A percentile compares a stretch with the other conserved stretches of the same genome.
These are phyloP conservation scores for Toxonevra muliebris DNA, from an alignment of 2,888 invertebrate species.

Conservation along the genomic window DNA sequence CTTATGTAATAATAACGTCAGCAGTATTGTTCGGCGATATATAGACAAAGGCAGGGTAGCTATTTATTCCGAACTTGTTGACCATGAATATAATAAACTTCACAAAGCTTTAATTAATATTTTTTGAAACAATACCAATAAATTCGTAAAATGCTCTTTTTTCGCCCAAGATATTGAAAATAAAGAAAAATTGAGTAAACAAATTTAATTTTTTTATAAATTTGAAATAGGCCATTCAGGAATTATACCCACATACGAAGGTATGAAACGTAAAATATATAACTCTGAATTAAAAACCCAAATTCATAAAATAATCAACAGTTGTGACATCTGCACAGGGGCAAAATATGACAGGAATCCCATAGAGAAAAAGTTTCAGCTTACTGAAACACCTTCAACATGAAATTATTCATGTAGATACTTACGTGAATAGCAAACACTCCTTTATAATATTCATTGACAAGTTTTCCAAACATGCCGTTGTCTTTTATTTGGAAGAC, in stretches of 20 bases:
- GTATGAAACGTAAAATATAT: slow-evolving; percentile 30
- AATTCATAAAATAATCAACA: slow-evolving; percentile 34
- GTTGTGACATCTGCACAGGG: slow-evolving; percentile 28
- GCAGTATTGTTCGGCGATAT: not conserved
- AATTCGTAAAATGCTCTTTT: slow-evolving; percentile 30
- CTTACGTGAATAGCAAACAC: slow-evolving; percentile 16
- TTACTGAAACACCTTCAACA: slow-evolving; percentile 13
- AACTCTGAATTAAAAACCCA: slow-evolving; percentile 27
- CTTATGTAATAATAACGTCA: slow-evolving; percentile 15
- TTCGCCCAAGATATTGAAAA: slow-evolving; percentile 29
- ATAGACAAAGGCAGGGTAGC: slow-evolving; percentile 25
- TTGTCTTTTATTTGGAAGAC: not conserved
- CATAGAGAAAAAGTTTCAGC: slow-evolving; percentile 11
- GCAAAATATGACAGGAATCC: slow-evolving; percentile 5
- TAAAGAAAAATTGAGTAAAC: slow-evolving; percentile 26
- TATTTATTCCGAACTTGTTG: slow-evolving; percentile 31
- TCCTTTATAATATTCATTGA: slow-evolving; percentile 18
- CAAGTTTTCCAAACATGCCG: slow-evolving; percentile 17
- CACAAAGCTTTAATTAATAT: slow-evolving; percentile 32
- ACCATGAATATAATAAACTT: slow-evolving; percentile 23
- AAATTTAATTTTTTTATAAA: slow-evolving; percentile 33
- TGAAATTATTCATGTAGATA: slow-evolving; percentile 15
- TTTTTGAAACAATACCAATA: slow-evolving; percentile 20
- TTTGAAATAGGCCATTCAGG: slow-evolving; percentile 38
- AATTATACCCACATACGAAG: slow-evolving; percentile 29